Evolutionary conservation across 2,113 vertebrate genomes (phyloP).

Genomic region (Desmodus rotundus): DNA sequence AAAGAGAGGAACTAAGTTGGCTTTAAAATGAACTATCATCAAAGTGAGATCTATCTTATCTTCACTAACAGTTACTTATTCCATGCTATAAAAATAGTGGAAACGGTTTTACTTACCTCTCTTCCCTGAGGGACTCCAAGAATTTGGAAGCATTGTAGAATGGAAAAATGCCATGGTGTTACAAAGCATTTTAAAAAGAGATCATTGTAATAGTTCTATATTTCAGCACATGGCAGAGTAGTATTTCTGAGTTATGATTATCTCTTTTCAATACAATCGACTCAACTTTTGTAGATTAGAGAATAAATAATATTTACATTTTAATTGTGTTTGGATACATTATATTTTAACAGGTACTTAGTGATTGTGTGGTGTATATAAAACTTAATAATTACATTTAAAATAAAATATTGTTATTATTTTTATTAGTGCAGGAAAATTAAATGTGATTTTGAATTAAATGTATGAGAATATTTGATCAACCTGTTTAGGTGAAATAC

Average conservation of each 20-base stretch:
- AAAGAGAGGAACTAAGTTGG: constrained; percentile 32
- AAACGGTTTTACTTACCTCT: constrained; percentile 82
- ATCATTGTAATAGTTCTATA: not conserved
- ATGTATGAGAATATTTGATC: not conserved
- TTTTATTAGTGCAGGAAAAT: constrained; percentile 4
- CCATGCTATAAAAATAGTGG: constrained; percentile 43
- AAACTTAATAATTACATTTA: not conserved
- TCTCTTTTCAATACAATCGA: not conserved
- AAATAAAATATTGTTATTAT: not conserved
- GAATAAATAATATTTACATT: constrained; percentile 2
- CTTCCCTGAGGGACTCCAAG: constrained; percentile 84
- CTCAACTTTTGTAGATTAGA: not conserved
- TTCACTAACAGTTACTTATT: constrained; percentile 19
- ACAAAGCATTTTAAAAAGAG: constrained; percentile 70
- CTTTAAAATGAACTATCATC: constrained; percentile 44
- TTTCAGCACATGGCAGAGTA: constrained; percentile 7
- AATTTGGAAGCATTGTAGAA: constrained; percentile 79
- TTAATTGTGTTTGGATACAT: not conserved
- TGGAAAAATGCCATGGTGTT: constrained; percentile 66
- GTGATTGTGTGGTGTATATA: not conserved
- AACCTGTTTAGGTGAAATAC: constrained; percentile 7
- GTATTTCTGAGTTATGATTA: not conserved
- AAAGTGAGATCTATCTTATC: constrained; percentile 11
- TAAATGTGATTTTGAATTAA: constrained; percentile 47
- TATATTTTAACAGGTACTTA: not conserved